Conservation (phyloP, 2,797 vertebrate genomes). For the Spea hammondii region DNA sequence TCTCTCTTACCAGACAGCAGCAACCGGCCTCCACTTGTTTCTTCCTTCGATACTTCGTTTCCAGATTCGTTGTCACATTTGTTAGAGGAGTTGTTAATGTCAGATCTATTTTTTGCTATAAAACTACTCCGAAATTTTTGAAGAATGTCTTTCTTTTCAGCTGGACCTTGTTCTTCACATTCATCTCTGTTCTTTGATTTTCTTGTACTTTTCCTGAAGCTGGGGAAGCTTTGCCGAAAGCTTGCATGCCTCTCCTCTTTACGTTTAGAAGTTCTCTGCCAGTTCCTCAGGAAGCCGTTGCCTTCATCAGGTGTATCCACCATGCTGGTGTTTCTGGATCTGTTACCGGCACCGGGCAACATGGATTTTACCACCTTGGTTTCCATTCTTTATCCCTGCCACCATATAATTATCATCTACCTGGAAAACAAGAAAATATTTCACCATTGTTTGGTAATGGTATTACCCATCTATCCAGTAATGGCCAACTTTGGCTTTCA, state of each 20-base stretch:
- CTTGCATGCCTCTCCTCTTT: neutral
- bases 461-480: no score
- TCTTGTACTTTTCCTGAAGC: slow-evolving; percentile 6
- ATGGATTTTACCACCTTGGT: neutral
- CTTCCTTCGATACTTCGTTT: neutral
- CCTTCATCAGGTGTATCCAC: neutral
- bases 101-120: slow-evolving; percentile 7
- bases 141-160: slow-evolving; percentile 20
- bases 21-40: neutral
- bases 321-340: neutral
- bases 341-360: no score
- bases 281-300: neutral
- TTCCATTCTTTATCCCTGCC: neutral
- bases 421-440: no score
- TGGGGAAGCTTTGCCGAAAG: neutral
- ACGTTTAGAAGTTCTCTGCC: no score
- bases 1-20: slow-evolving; percentile 36
- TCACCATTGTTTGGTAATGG: no score
- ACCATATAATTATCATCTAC: no score
- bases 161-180: neutral
- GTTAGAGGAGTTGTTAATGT: neutral
- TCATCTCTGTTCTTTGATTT: neutral
- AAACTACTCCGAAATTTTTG: neutral
- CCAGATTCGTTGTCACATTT: neutral
- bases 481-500: no score